Evolutionary conservation across 2,113 vertebrate genomes (phyloP), one percentile per base, ranked within the genome.

Genomic region (Vireo altiloquus): DNA sequence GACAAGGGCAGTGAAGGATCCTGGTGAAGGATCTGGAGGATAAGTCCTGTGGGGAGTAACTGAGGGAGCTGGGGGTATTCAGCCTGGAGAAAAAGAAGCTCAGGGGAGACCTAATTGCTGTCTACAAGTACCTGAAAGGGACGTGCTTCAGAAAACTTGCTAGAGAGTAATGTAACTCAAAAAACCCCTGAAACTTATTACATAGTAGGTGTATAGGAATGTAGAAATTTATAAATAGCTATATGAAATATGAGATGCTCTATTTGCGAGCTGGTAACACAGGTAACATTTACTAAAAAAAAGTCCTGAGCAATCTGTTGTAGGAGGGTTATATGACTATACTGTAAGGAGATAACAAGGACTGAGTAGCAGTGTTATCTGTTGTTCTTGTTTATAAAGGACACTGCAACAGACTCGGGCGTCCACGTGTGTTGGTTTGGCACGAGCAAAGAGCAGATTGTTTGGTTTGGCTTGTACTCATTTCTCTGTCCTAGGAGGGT

Each of bases 161-260:
- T 56, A 5, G 3, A 12, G 17, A 13, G 44, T 50, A 82, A 33
- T 35, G 27, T 1, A 54, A 54, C 25, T 54, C 6, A 28, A 59
- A 65, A 72, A 22, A 13, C 0, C 23, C 10, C 28, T 24, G 16
- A 1, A 30, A 14, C 3, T 28, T 46, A 23, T 7, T n/a, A 15
- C 14, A 11, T 7, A 27, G 3, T 23, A 59, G 46, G 6, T 3
- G 0, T 53, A 5, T 16, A 46, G 54, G 23, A n/a, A 22, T 40
- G 20, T 6, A 27, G 14, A 33, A 2, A 35, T 53, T 47, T 68
- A 15, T 40, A n/a, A 46, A 6, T 13, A 59, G 19, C 19, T 17
- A 0, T 52, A 21, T n/a, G 35, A 65, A 64, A 50, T 16, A 17
- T 2, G 21, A 71, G 15, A 3, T 57, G 37, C 10, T 79, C 1